These are phyloP conservation scores for Sialia sialis DNA, from an alignment of 2,113 vertebrate genomes.

Conservation along the genomic window DNA sequence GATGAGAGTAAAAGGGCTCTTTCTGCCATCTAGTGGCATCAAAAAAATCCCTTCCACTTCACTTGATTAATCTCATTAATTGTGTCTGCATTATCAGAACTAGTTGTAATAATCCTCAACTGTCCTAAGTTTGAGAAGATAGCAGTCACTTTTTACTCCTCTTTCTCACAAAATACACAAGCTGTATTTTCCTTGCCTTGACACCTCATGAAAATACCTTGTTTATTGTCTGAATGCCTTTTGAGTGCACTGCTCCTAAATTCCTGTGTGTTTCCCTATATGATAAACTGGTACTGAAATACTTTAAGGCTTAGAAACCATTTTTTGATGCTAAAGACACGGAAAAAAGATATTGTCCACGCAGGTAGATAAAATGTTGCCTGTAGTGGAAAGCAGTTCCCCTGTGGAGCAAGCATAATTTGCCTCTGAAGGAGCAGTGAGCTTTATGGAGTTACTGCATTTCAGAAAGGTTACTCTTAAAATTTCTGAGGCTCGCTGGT, in stretches of 20 bases:
- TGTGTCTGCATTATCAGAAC: not conserved
- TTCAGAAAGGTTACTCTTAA: not conserved
- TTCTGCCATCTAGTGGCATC: constrained; percentile 7
- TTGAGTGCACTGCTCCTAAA: not conserved
- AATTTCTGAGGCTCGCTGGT: not conserved
- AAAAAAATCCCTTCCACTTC: not conserved
- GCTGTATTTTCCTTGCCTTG: not conserved
- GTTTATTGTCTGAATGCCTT: not conserved
- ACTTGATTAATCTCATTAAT: not conserved
- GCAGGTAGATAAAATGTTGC: not conserved
- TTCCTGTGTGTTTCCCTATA: not conserved
- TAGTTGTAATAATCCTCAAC: not conserved
- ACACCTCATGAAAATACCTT: not conserved
- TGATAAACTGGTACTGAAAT: not conserved
- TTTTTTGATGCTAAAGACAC: not conserved
- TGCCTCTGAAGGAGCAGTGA: not conserved
- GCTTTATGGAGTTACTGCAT: not conserved
- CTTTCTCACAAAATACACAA: not conserved
- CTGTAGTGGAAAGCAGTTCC: not conserved
- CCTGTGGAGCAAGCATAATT: not conserved
- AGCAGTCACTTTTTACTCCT: not conserved
- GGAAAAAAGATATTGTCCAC: not conserved
- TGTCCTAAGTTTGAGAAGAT: not conserved
- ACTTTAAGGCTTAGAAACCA: not conserved
- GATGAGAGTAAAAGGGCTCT: not conserved